These are phyloP conservation scores for Neosalanx taihuensis DNA, from an alignment of 2,797 vertebrate genomes.

Conservation along the genomic window DNA sequence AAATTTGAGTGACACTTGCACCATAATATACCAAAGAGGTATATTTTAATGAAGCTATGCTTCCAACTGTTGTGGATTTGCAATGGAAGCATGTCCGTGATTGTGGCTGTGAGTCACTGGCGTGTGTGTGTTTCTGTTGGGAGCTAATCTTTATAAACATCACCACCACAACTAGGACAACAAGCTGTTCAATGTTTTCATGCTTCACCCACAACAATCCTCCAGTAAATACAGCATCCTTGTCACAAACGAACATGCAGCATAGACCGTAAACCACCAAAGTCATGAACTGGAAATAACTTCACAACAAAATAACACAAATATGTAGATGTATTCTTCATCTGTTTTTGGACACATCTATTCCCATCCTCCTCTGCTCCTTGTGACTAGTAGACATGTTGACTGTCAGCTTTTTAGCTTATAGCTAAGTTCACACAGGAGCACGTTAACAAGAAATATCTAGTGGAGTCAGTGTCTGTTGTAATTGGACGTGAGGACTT, in stretches of 20 bases:
- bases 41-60: too few relatives aligned
- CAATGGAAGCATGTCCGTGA: background rate
- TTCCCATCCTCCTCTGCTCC: too few relatives aligned
- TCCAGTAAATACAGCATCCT: background rate
- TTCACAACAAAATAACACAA: too few relatives aligned
- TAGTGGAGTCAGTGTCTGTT: background rate
- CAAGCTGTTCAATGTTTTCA: background rate
- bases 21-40: too few relatives aligned
- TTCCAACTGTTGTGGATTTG: background rate
- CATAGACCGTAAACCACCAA: too few relatives aligned
- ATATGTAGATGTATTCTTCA: too few relatives aligned
- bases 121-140: background rate
- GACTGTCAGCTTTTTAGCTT: too few relatives aligned
- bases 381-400: too few relatives aligned
- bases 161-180: background rate
- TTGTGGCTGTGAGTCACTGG: conserved; percentile 1
- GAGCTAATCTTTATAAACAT: conserved; percentile 3
- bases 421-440: background rate
- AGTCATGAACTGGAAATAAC: background rate
- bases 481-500: background rate
- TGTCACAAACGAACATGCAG: background rate
- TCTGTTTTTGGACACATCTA: too few relatives aligned
- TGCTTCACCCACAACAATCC: background rate
- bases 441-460: background rate
- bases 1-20: too few relatives aligned